Conservation (phyloP, 2,113 vertebrate genomes). For the Sterna hirundo region DNA sequence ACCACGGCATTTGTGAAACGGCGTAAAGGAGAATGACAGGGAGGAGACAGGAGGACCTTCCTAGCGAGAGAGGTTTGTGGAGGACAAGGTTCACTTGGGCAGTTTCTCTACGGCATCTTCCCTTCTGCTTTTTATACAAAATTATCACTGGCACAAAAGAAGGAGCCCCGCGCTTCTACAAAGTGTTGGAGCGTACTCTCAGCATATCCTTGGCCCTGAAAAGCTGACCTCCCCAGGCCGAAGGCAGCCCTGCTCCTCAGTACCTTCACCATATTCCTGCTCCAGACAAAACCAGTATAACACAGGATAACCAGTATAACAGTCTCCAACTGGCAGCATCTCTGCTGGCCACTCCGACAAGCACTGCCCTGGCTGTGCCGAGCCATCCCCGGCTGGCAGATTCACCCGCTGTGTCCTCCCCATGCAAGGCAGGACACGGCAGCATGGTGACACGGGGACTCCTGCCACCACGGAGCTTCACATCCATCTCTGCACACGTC, state of each 20-base stretch:
- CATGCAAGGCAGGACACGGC: background rate
- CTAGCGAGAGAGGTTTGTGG: background rate
- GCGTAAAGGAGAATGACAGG: background rate
- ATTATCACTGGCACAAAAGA: background rate
- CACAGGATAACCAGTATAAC: background rate
- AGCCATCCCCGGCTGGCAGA: background rate
- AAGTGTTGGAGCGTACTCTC: background rate
- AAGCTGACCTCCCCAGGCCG: background rate
- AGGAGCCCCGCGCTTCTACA: background rate
- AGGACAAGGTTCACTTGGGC: background rate
- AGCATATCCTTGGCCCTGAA: background rate
- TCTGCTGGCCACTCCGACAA: background rate
- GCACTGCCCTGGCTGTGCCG: rapidly evolving
- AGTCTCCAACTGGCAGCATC: background rate
- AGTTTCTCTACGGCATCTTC: background rate
- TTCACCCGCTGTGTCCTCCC: background rate
- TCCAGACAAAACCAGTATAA: background rate
- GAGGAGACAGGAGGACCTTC: background rate
- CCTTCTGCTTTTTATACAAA: background rate
- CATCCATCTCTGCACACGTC: rapidly evolving
- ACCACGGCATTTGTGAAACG: background rate
- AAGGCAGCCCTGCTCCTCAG: background rate
- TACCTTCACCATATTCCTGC: background rate
- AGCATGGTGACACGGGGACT: rapidly evolving
- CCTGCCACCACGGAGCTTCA: background rate